Evolutionary conservation across 1,140 invertebrate genomes (phyloP), one percentile per base, ranked within the genome.

Genomic region (Apis laboriosa): DNA sequence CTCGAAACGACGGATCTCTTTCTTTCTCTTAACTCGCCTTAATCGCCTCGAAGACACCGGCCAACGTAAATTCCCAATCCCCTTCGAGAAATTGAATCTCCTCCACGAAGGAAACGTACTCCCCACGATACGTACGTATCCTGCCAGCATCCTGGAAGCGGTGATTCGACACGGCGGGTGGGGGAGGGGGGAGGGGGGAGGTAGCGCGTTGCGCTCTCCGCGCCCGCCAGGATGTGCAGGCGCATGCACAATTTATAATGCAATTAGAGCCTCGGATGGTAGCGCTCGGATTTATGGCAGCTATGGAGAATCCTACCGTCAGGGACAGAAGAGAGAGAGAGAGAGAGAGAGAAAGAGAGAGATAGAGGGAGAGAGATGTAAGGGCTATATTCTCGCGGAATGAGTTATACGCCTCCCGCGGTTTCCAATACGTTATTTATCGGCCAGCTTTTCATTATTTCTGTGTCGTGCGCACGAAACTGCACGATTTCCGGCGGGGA

Each of bases 401-500:
- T 93, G 93, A 94, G 90, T 93, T 94, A 93, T 93, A 91, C 86
- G 92, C 90, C 92, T 91, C 88, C 90, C 89, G 90, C 92, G 90
- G 93, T 94, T 43, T 93, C 92, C 92, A 90, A 93, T 94, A 89
- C 91, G 93, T 94, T 93, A 94, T 94, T 94, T 94, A 94, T 94
- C 92, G 90, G 90, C 86, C 85, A 86, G 90, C 92, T 92, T 94
- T 93, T 94, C 92, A 93, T 94, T 93, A 93, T 93, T 93, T 92
- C 91, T 90, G 87, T 66, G 77, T 70, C 74, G 61, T 77, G 71
- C 58, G 49, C 75, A 78, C 87, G 83, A 87, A 84, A 88, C 75
- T 79, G 49, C 12, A 19, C 77, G 71, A 64, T 87, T 71, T 75
- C 86, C 61, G 67, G 63, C 77, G 77, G 80, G 58, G 58, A 58